Conservation (phyloP, 2,113 vertebrate species). For the Rallus limicola region DNA sequence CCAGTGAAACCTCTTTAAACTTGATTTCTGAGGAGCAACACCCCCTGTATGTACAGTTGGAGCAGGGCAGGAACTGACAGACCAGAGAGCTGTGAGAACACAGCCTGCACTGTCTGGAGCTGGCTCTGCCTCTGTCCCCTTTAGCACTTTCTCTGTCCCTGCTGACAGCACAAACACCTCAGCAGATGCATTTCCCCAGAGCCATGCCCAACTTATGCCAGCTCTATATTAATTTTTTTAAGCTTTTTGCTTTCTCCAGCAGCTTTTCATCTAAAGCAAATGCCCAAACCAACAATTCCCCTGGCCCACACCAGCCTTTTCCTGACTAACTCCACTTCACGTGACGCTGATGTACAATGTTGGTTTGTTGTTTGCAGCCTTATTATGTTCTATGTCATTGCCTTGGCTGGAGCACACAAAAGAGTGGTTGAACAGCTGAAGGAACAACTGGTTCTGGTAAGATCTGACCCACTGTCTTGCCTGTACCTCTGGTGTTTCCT, state of each 20-base stretch:
- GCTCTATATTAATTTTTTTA: neutral
- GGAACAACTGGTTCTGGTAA: constrained; percentile 90
- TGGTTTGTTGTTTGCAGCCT: constrained; percentile 77
- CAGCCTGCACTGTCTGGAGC: neutral
- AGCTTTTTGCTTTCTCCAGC: neutral
- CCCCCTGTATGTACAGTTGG: neutral
- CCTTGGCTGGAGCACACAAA: constrained; percentile 91
- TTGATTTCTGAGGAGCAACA: neutral
- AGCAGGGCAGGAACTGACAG: neutral
- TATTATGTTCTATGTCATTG: constrained; percentile 91
- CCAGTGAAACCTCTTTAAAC: neutral
- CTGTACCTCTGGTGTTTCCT: neutral
- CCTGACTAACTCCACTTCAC: neutral
- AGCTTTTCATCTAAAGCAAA: neutral
- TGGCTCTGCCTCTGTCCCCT: accelerated
- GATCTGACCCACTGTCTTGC: neutral
- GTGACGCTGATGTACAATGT: neutral
- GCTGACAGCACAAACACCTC: neutral
- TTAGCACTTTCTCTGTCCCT: neutral
- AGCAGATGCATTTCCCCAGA: neutral
- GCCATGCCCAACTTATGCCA: neutral
- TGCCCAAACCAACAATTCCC: neutral
- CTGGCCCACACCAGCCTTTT: neutral
- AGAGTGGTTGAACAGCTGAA: constrained; percentile 86
- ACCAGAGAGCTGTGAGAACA: neutral